Base-by-base conservation (phyloP, 1,140 invertebrate species). In the Nephila pilipes region DNA sequence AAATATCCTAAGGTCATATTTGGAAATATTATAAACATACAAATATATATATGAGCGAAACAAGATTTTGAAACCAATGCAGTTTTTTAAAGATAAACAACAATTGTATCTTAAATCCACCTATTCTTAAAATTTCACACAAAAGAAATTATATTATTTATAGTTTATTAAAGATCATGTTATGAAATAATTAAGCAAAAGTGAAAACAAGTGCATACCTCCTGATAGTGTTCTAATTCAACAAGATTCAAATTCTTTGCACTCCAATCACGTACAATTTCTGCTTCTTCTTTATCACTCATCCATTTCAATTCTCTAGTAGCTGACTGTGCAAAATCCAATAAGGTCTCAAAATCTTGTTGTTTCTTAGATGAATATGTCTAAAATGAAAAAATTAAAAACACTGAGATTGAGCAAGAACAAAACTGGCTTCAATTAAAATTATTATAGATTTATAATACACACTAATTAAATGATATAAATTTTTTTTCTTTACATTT, bases 291-390 rank as follows among this genome's bases (percentile, higher is more conserved):
- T 95, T 98, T 98, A 95, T 99, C 98, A 95, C 98, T 98, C 22
- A 99, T 97, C 99, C 99, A 99, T 94, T 98, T 97, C 79, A 99
- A 96, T 95, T 99, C 99, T 55, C 97, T 97, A 0, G 98, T 99
- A 4, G 99, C 98, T 3, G 98, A 97, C 94, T 99, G 98, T 18
- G 99, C 97, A 96, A 99, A 99, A 94, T 99, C 98, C 94, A 98
- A 97, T 29, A 99, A 95, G 10, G 97, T 97, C 95, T 99, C 98
- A 94, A 99, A 96, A 96, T 99, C 98, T 36, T 97, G 97, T 89
- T 98, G 96, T 85, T 97, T 96, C 95, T 98, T 98, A 94, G 97
- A 98, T 87, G 98, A 98, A 20, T 97, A 97, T 55, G 95, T 6
- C 93, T 94, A 18, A 12, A 87, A 92, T 10, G 20, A 32, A 75